Percentiles rank a stretch among this genome's conserved stretches.
Conservation (phyloP, 2,113 vertebrate genomes). For the Thamnophis sirtalis region DNA sequence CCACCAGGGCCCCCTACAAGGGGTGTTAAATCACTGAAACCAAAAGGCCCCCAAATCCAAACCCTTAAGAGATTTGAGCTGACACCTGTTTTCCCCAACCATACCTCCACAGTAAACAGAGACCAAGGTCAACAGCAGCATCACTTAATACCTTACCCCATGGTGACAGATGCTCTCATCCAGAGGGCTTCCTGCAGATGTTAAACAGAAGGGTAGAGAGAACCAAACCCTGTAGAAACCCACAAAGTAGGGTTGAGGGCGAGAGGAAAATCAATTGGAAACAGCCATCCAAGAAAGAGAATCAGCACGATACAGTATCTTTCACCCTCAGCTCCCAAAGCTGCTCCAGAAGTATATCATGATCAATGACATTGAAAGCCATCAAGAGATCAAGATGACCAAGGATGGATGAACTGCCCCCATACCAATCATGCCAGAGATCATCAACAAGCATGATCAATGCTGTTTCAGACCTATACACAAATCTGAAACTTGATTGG, state of each 20-base stretch:
- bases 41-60: not conserved
- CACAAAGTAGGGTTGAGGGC: not conserved
- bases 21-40: not conserved
- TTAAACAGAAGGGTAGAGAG: not conserved
- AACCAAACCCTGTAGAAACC: not conserved
- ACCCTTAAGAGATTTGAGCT: not conserved
- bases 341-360: not conserved
- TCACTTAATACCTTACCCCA: not conserved
- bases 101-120: not conserved
- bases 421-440: not conserved
- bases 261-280: not conserved
- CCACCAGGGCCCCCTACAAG: not conserved
- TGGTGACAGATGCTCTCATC: not conserved
- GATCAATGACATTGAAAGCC: not conserved
- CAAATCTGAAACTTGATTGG: too few species aligned
- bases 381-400: not conserved
- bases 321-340: not conserved
- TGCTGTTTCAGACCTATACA: not conserved
- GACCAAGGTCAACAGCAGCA: not conserved
- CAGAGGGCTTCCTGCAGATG: not conserved
- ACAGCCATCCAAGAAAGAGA: not conserved
- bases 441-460: not conserved
- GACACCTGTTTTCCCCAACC: not conserved
- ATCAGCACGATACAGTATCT: not conserved
- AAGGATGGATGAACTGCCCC: not conserved